These are phyloP conservation scores for Heliothis subflexa DNA, from an alignment of 1,140 invertebrate genomes.

Conservation along the genomic window DNA sequence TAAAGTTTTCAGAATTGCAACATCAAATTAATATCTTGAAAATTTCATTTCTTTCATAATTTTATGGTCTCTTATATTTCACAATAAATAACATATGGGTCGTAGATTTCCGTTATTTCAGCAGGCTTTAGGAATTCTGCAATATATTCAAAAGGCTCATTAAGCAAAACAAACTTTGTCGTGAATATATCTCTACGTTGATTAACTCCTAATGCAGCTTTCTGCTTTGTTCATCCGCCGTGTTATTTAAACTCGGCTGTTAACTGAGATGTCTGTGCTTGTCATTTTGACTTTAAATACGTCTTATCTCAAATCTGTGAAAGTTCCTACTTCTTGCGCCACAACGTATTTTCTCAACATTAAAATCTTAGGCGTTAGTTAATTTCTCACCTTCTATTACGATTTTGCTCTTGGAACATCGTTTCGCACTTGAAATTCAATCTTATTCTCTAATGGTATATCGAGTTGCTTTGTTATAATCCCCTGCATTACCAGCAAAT, in stretches of 20 bases:
- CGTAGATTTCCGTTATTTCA: slow-evolving; percentile 2
- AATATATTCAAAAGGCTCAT: slow-evolving; percentile 32
- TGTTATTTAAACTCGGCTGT: slow-evolving; percentile 13
- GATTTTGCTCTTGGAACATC: slow-evolving; percentile 27
- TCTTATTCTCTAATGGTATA: slow-evolving; percentile 27
- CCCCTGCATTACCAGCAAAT: slow-evolving; percentile 9
- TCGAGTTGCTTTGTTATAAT: slow-evolving; percentile 12
- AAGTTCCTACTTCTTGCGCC: slow-evolving; percentile 45
- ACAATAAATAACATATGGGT: slow-evolving; percentile 21
- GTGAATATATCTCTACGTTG: slow-evolving; percentile 19
- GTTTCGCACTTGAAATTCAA: slow-evolving; percentile 25
- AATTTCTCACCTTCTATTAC: slow-evolving; percentile 50
- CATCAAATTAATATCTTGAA: background rate
- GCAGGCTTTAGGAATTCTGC: background rate
- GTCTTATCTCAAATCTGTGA: slow-evolving; percentile 53
- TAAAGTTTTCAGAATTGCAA: no score
- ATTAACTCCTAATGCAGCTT: slow-evolving; percentile 26
- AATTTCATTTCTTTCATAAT: background rate
- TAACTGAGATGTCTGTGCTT: slow-evolving; percentile 51
- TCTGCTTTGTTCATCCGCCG: slow-evolving; percentile 18
- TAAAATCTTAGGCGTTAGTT: slow-evolving; percentile 57
- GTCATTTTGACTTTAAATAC: slow-evolving; percentile 47
- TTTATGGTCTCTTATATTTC: background rate
- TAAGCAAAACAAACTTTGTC: background rate
- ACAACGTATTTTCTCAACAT: slow-evolving; percentile 48